Conservation (phyloP, 2,797 vertebrate genomes). For the Zalophus californianus region DNA sequence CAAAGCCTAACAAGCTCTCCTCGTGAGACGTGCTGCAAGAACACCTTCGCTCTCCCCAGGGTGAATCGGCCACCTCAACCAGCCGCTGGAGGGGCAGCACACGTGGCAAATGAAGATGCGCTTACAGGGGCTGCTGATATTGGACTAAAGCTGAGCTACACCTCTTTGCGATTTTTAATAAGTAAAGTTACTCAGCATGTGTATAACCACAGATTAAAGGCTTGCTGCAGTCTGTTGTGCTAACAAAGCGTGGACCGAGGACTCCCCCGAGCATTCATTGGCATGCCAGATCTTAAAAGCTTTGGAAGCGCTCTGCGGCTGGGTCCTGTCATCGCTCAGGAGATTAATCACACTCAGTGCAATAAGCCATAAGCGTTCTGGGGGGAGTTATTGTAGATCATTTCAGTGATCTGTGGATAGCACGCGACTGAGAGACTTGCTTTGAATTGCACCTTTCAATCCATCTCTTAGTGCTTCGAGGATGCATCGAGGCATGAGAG, state of each 20-base stretch:
- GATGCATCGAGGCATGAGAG: neutral
- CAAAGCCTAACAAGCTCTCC: neutral
- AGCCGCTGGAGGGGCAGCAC: neutral
- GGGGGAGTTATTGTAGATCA: neutral
- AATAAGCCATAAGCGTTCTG: neutral
- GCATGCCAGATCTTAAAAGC: neutral
- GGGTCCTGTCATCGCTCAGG: neutral
- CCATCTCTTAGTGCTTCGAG: neutral
- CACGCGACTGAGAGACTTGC: neutral
- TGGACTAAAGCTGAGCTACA: neutral
- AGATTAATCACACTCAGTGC: neutral
- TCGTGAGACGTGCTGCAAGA: accelerated
- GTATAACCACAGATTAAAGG: neutral
- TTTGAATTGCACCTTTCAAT: neutral
- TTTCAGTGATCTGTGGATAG: neutral
- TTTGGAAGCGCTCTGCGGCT: neutral
- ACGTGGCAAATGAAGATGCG: accelerated
- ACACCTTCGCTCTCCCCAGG: neutral
- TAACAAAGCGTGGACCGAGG: neutral
- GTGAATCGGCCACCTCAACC: accelerated
- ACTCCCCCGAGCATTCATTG: neutral
- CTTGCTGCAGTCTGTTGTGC: neutral
- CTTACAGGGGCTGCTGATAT: accelerated
- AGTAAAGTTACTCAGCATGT: neutral
- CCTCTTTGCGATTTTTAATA: neutral